phyloP scores from a whole-genome alignment of 2,888 invertebrate species.

The Lymantria dispar region DNA sequence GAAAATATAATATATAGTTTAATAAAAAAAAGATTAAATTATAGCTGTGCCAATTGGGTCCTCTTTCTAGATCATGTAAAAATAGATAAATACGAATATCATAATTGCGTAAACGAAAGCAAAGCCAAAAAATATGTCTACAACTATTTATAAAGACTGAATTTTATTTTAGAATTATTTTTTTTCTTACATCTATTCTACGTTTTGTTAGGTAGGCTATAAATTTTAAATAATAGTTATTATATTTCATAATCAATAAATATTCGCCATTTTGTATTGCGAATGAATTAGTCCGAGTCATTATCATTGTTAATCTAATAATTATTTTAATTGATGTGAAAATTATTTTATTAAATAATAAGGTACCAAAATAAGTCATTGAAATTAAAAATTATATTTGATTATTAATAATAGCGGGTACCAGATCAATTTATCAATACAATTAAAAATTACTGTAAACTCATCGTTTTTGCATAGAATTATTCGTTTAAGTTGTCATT shows the following conservation, averaged over 20 bases:
- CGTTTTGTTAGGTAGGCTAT: neutral
- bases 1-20: slow-evolving; percentile 17
- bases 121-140: slow-evolving; percentile 3
- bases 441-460: too few relatives aligned
- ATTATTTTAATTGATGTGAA: neutral
- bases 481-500: too few relatives aligned
- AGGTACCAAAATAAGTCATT: too few relatives aligned
- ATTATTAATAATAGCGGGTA: too few relatives aligned
- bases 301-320: neutral
- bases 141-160: slow-evolving; percentile 28
- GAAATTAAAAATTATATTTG: too few relatives aligned
- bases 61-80: slow-evolving; percentile 11
- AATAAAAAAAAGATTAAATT: slow-evolving; percentile 14
- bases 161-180: slow-evolving; percentile 10
- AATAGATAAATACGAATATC: neutral
- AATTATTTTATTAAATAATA: neutral
- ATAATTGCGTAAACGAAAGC: slow-evolving; percentile 12
- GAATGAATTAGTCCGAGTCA: neutral
- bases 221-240: neutral
- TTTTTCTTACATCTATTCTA: neutral
- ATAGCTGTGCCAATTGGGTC: slow-evolving; percentile 23
- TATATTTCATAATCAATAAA: neutral
- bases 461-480: too few relatives aligned
- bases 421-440: too few relatives aligned
- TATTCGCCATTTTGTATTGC: neutral